phyloP scores from a whole-genome alignment of 2,888 invertebrate species.

The Ommatoiulus sabulosus region DNA sequence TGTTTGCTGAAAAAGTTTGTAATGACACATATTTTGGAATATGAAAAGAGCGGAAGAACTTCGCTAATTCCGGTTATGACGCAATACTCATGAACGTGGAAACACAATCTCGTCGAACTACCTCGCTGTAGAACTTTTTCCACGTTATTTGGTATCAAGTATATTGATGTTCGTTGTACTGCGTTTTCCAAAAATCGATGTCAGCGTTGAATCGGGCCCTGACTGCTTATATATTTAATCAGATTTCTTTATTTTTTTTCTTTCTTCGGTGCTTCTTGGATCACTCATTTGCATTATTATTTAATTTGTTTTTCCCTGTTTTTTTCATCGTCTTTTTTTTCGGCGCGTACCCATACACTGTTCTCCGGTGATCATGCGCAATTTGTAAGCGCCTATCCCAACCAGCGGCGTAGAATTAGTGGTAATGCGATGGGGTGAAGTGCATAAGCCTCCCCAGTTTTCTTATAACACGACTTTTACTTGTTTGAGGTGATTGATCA shows the following conservation, averaged over 20 bases:
- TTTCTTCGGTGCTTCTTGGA: constrained; percentile 2
- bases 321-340: background rate
- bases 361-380: background rate
- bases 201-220: background rate
- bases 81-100: too few relatives aligned
- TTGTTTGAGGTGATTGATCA: constrained; percentile 40
- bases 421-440: constrained; percentile 9
- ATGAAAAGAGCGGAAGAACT: too few relatives aligned
- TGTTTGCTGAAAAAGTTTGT: too few relatives aligned
- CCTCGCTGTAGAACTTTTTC: background rate
- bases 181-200: background rate
- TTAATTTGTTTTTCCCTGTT: constrained; percentile 8
- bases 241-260: background rate
- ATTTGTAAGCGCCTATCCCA: background rate
- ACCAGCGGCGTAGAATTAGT: background rate
- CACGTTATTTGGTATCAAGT: background rate
- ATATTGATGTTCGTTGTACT: background rate
- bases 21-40: too few relatives aligned
- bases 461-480: constrained; percentile 40
- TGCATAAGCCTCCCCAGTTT: constrained; percentile 35
- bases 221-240: constrained; percentile 41
- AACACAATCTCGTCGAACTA: background rate
- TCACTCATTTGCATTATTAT: constrained; percentile 50
- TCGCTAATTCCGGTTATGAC: too few relatives aligned
- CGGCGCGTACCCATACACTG: background rate